Conservation (phyloP, 2,113 vertebrate species). For the Mirza zaza region DNA sequence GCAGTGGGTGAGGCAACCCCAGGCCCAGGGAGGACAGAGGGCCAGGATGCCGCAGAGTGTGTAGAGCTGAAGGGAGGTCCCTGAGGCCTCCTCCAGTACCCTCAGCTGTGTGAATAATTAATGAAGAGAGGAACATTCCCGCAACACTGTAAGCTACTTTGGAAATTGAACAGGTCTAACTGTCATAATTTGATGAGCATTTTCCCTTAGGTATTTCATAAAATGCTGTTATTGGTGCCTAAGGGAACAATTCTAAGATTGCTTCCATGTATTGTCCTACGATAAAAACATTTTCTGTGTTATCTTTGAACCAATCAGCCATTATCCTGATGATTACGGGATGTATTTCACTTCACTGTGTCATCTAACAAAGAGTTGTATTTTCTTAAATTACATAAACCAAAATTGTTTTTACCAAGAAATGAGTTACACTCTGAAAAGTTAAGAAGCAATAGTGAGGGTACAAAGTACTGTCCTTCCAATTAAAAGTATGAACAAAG, state of each 20-base stretch:
- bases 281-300: neutral
- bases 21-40: neutral
- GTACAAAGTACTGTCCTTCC: neutral
- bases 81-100: neutral
- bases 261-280: neutral
- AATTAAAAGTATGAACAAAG: neutral
- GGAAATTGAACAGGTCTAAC: neutral
- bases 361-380: neutral
- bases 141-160: neutral
- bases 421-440: neutral
- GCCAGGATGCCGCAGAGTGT: neutral
- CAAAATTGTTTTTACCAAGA: neutral
- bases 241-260: neutral
- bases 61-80: too few species aligned
- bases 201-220: neutral
- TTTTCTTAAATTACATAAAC: neutral
- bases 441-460: neutral
- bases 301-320: neutral
- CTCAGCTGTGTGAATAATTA: too few species aligned
- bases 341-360: neutral
- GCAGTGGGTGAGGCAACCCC: neutral
- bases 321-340: neutral
- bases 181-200: neutral
- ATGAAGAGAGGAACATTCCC: neutral
- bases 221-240: neutral